Evolutionary conservation across 2,888 invertebrate genomes (phyloP), one percentile per base, ranked within the genome.

Genomic region (Caradrina kadenii): DNA sequence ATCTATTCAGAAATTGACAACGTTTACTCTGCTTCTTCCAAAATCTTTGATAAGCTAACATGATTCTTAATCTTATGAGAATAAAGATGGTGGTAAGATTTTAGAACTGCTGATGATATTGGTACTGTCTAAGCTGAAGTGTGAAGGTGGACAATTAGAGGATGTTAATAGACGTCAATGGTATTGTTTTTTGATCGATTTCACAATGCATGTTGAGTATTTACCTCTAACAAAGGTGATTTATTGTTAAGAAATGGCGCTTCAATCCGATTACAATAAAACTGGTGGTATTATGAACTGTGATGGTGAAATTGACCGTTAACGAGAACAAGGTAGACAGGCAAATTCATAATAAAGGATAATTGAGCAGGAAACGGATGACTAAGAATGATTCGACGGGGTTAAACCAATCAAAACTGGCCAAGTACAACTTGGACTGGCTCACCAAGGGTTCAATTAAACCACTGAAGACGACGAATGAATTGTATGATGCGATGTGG

Each of bases 61-160:
- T 58, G 35, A 35, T 17, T 49, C 60, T 63, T 79, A 60, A 22
- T 10, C 0, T 0, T 13, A 13, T 45, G 8, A 0, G 0, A 0
- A 22, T 56, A 63, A 50, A 39, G 63, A 17, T 19, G 39, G 0
- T 1, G 3, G 49, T 45, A 6, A 19, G 11, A 22, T 31, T 5
- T 1, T 13, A 45, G 39, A 13, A 21, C 2, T 31, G 22, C n/a
- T 31, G 39, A 54, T 7, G 11, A 50, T 39, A 45, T 59, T 63
- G 60, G 55, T 59, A 15, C 42, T 50, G 56, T 73, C 49, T 70
- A 73, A 78, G 19, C 69, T 68, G 79, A 70, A 84, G 77, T 82
- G 83, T 83, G 81, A 84, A 81, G 70, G 58, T 72, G 72, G 67
- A 83, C 73, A 82, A 84, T 88, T 86, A 84, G 73, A 79, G 84